Conservation (phyloP, 1,140 invertebrate genomes). For the honey bee (Apis mellifera) region Amel_HAv3.1 CM009938.2:12344501-12345000, state of each 20-base stretch:
- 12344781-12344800: slow-evolving; percentile 17
- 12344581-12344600: slow-evolving; percentile 21
- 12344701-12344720: slow-evolving; percentile 41
- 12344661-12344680: slow-evolving; percentile 61
- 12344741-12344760: slow-evolving; percentile 10
- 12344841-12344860: slow-evolving; percentile 41
- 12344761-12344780: slow-evolving; percentile 28
- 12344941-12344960: background rate
- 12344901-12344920: background rate
- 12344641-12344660: slow-evolving; percentile 78
- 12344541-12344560: slow-evolving; percentile 11
- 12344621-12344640: slow-evolving; percentile 65
- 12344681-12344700: slow-evolving; percentile 31
- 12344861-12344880: slow-evolving; percentile 24
- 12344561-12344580: slow-evolving; percentile 10
- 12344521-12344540: slow-evolving; percentile 19
- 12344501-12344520: slow-evolving; percentile 15
- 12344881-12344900: background rate
- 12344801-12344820: slow-evolving; percentile 41
- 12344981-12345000: too few relatives aligned
- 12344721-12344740: slow-evolving; percentile 21
- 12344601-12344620: slow-evolving; percentile 43
- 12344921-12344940: background rate
- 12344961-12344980: too few relatives aligned
- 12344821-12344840: slow-evolving; percentile 45